Conservation (phyloP, 2,888 invertebrate genomes). For the Hypomecis punctinalis region DNA sequence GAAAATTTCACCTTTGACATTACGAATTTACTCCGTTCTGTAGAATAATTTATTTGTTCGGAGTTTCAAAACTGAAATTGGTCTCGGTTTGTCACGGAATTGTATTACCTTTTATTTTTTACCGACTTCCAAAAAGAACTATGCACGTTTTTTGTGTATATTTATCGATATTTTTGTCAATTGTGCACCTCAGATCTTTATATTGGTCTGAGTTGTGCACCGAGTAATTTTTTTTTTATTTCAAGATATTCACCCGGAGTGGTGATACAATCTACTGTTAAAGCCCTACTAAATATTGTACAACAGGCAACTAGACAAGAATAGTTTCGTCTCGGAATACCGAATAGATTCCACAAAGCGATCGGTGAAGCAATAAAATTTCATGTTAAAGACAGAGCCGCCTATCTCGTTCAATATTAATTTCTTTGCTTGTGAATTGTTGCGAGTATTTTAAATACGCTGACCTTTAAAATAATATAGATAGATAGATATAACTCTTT, state of each 20-base stretch:
- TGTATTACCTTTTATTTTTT: background rate
- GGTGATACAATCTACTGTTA: no score
- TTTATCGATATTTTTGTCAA: no score
- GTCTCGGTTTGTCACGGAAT: slow-evolving; percentile 5
- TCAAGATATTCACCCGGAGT: no score
- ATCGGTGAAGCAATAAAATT: background rate
- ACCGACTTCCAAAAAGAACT: no score
- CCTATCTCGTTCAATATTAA: background rate
- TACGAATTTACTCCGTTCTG: background rate
- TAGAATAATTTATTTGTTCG: slow-evolving; percentile 12
- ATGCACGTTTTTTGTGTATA: no score
- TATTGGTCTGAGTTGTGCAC: no score
- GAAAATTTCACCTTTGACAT: slow-evolving; percentile 11
- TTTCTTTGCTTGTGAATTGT: background rate
- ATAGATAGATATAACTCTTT: no score
- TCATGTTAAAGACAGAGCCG: background rate
- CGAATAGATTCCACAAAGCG: background rate
- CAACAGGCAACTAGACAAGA: background rate
- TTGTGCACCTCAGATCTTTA: no score
- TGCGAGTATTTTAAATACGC: background rate
- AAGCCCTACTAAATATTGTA: no score
- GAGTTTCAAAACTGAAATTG: slow-evolving; percentile 7
- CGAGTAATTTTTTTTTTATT: no score
- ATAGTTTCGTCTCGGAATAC: background rate
- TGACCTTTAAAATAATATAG: no score